Evolutionary conservation across 2,888 invertebrate species (phyloP), one percentile per base, ranked within the genome.

Genomic region (Eupithecia dodoneata): DNA sequence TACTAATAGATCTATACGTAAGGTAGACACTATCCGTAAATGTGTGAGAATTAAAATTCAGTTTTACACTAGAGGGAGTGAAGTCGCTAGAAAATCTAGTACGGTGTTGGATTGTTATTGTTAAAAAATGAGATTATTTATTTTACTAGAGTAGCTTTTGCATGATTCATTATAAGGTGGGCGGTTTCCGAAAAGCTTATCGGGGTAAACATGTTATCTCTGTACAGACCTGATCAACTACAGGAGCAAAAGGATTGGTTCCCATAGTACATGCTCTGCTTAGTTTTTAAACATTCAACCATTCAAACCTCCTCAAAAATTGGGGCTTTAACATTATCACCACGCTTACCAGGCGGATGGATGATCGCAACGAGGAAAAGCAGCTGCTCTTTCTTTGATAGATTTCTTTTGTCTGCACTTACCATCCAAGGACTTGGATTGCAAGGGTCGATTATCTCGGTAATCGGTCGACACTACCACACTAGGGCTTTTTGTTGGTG

Each of bases 71-170:
- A 15, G 66, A 66, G 70, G 18, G 70, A 42, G 18, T 70, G 70
- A 70, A 30, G 70, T 10, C 18, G 70, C 44, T 45, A 45, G 70
- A 13, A 12, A 70, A 70, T 4, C 47, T 70, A 70, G 70, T 18
- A 70, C 30, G 30, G 45, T 45, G 75, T 55, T 78, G 47, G 73
- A 74, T 15, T n/a, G 69, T 75, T 66, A 78, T 71, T 74, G 76
- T 76, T 76, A 69, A 76, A 63, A 66, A 47, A 75, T 78, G 80
- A 81, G 76, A 82, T 80, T 76, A 80, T 81, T 80, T 78, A 80
- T 81, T 76, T 44, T 73, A 79, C 49, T 49, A 78, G 67, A 67
- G 82, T 83, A 83, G 82, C 80, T 82, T 82, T 82, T 82, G 79
- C 82, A 82, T 81, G 74, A 78, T 72, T 73, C 77, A 79, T 73